A percentile compares a stretch with the other conserved stretches of the same genome.
Evolutionary conservation across 2,113 vertebrate genomes (phyloP).

Genomic region (Ia io): DNA sequence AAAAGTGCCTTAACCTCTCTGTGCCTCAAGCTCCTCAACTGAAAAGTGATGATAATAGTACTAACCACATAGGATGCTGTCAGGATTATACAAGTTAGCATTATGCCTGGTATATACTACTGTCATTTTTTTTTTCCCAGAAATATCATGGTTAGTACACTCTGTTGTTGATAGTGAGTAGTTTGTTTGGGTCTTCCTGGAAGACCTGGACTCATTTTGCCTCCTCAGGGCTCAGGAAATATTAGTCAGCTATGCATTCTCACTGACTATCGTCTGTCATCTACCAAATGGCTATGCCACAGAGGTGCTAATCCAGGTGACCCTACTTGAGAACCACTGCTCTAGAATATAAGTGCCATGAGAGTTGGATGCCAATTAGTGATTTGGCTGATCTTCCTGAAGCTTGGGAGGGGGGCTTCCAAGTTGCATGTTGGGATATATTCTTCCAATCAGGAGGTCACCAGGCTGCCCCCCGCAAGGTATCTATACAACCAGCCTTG

Average conservation of each 20-base stretch:
- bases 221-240: background rate
- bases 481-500: background rate
- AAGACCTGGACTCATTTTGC: background rate
- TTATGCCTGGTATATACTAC: background rate
- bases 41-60: background rate
- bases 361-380: too few relatives aligned
- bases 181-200: slow-evolving; percentile 23
- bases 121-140: background rate
- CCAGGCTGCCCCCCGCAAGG: background rate
- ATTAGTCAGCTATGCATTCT: background rate
- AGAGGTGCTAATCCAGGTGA: background rate
- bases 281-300: background rate
- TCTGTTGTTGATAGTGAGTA: background rate
- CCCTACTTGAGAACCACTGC: background rate
- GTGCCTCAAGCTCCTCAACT: background rate
- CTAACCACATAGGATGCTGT: background rate
- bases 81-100: background rate
- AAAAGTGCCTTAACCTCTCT: background rate
- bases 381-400: background rate
- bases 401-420: background rate
- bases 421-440: background rate
- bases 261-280: background rate
- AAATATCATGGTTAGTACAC: background rate
- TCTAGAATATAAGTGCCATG: background rate
- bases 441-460: background rate